Conservation (phyloP, 2,888 invertebrate species). For the Bibio marci region DNA sequence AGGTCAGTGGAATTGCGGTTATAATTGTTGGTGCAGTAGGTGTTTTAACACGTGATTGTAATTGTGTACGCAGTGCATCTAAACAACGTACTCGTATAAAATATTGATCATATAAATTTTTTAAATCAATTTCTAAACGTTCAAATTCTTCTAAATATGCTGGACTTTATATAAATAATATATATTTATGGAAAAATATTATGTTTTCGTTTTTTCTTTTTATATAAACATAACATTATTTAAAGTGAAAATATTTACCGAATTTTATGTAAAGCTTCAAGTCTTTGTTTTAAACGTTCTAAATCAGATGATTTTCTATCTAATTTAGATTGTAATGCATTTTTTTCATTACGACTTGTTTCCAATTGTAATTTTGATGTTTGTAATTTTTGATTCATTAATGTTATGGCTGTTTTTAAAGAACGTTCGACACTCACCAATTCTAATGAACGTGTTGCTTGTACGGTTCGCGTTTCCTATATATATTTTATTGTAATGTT, state of each 20-base stretch:
- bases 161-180: constrained; percentile 40
- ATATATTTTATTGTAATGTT: background rate
- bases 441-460: constrained; percentile 72
- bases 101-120: constrained; percentile 71
- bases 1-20: constrained; percentile 21
- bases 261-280: constrained; percentile 87
- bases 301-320: constrained; percentile 80
- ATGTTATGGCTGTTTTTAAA: constrained; percentile 55
- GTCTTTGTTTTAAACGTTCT: constrained; percentile 79
- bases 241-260: constrained; percentile 33
- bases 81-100: constrained; percentile 75
- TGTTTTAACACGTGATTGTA: constrained; percentile 30
- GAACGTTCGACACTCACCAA: constrained; percentile 62
- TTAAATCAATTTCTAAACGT: constrained; percentile 68
- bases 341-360: constrained; percentile 74
- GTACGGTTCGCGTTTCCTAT: constrained; percentile 57
- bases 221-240: constrained; percentile 17
- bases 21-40: constrained; percentile 19
- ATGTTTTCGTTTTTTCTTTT: no score
- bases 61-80: constrained; percentile 71
- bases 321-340: constrained; percentile 77
- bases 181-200: no score
- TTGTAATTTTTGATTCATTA: constrained; percentile 50
- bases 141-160: constrained; percentile 95
- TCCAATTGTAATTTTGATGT: constrained; percentile 61